Evolutionary conservation across 1,140 invertebrate genomes (phyloP).

Genomic region (Anoplolepis gracilipes): DNA sequence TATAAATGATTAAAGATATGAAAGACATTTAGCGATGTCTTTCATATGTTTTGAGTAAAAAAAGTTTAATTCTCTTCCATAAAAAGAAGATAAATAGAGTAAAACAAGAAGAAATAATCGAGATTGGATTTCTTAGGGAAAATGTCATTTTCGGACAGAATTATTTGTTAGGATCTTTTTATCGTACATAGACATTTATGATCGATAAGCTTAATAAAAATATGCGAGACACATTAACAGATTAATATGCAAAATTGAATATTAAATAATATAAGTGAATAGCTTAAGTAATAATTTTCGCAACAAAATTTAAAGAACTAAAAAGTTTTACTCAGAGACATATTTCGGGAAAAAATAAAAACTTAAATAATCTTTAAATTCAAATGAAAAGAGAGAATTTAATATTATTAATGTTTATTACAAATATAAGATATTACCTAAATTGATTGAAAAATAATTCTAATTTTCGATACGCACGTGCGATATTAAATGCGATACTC

Average conservation of each 20-base stretch:
- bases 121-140: no score
- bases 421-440: background rate
- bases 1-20: background rate
- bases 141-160: no score
- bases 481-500: no score
- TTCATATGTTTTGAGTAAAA: background rate
- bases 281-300: background rate
- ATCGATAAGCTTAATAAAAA: background rate
- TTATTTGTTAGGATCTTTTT: no score
- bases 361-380: background rate
- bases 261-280: background rate
- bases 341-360: background rate
- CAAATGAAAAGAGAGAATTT: background rate
- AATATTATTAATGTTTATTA: background rate
- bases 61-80: background rate
- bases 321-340: background rate
- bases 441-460: background rate
- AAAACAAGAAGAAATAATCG: background rate
- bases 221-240: background rate
- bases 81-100: background rate
- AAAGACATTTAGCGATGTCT: background rate
- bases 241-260: background rate
- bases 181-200: no score
- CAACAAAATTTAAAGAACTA: background rate
- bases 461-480: no score